Conservation (phyloP, 2,888 invertebrate species). For the Cryptophagus acutangulus region DNA sequence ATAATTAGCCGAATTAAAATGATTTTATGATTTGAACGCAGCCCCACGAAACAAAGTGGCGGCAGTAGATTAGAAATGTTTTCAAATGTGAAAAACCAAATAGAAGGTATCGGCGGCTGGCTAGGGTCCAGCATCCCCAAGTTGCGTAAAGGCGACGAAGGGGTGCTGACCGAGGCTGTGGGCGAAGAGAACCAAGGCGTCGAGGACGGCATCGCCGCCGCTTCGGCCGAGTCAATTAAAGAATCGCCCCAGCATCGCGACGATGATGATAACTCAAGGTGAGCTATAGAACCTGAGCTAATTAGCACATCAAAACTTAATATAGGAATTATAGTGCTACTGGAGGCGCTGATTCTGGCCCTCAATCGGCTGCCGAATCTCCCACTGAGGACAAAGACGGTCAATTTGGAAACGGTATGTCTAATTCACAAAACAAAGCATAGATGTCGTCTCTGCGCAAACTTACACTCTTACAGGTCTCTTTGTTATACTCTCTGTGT, state of each 20-base stretch:
- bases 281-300: constrained; percentile 31
- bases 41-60: constrained; percentile 60
- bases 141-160: constrained; percentile 60
- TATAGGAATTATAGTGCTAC: constrained; percentile 64
- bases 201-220: constrained; percentile 49
- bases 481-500: too few relatives aligned
- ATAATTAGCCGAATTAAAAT: constrained; percentile 14
- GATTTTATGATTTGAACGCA: constrained; percentile 38
- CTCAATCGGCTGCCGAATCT: constrained; percentile 72
- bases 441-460: too few relatives aligned
- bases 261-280: constrained; percentile 87
- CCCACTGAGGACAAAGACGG: constrained; percentile 77
- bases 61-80: constrained; percentile 70
- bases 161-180: constrained; percentile 17
- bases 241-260: constrained; percentile 52
- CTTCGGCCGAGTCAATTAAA: constrained; percentile 48
- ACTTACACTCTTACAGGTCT: too few relatives aligned
- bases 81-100: constrained; percentile 79
- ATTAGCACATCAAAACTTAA: constrained; percentile 32
- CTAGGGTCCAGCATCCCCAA: constrained; percentile 70
- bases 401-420: constrained; percentile 69
- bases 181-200: constrained; percentile 38
- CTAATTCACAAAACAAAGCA: too few relatives aligned
- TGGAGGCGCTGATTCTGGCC: constrained; percentile 85
- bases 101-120: constrained; percentile 79